Base-by-base conservation (phyloP, 1,140 invertebrate species). In the Papilio polytes region DNA sequence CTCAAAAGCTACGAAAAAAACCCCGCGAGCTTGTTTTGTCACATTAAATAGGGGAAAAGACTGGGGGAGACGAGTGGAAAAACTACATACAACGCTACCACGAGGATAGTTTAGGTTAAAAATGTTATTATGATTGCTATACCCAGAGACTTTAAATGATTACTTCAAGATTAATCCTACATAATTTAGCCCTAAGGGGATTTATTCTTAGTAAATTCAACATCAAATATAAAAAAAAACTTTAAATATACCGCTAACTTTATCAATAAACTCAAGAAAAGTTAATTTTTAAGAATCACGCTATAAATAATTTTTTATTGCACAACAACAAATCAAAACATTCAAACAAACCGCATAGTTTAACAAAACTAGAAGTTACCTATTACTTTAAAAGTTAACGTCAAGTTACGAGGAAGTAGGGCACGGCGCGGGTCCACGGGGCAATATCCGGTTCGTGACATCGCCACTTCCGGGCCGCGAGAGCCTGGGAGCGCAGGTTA, bases 381-480 rank as follows among this genome's bases (percentile, higher is more conserved):
- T 63, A 63, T 63, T 63, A 63, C 20, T 22, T 66, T 66, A 15
- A 31, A 66, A 66, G 63, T 66, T 66, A 31, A 36, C 63, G 20
- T 51, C 2, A 63, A 10, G 22, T 66, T 31, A 31, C 31, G 13
- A 63, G 59, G 59, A 26, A 66, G 26, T 66, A 66, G 63, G 63
- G 63, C 63, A 36, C 63, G 63, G 9, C 63, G 26, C 63, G 22
- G 36, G 26, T 66, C 63, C 63, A 31, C 22, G 18, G 63, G 63
- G 63, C 13, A 66, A 66, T 66, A 66, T 66, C 63, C 63, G 63
- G 63, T 66, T 26, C 63, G 63, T 66, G 63, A 66, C 63, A 66
- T 66, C 63, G 63, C 63, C 63, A 66, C 63, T 66, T 66, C 63
- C 63, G 63, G 26, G 13, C 63, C 12, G 22, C 15, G 63, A 66